A percentile compares a stretch with the other conserved stretches of the same genome.
phyloP scores from a whole-genome alignment of 2,797 vertebrate genomes.

The Masticophis lateralis region DNA sequence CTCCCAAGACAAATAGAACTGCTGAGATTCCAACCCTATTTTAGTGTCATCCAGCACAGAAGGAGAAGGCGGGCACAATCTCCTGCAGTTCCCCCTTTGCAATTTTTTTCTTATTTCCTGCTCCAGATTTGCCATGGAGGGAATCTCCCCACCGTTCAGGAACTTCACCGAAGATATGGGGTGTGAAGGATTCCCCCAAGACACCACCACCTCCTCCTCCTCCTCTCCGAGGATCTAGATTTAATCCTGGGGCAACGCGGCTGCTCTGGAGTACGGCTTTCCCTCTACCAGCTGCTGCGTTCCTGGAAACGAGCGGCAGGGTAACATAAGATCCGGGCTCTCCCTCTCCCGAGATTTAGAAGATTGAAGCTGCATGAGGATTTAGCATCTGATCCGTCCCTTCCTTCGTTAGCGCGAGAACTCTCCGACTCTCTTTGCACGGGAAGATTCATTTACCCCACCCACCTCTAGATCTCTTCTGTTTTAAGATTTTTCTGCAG shows the following conservation, averaged over 20 bases:
- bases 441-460: not conserved
- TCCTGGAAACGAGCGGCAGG: not conserved
- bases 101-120: not conserved
- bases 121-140: not conserved
- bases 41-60: not conserved
- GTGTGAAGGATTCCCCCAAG: not conserved
- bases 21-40: not conserved
- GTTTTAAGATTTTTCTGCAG: not conserved
- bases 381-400: not conserved
- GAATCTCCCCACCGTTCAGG: not conserved
- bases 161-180: not conserved
- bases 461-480: not conserved
- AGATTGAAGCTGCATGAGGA: not conserved
- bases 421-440: not conserved
- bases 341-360: not conserved
- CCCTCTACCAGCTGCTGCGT: not conserved
- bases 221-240: not conserved
- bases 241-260: not conserved
- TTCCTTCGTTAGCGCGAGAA: not conserved
- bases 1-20: not conserved
- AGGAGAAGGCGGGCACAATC: not conserved
- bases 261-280: not conserved
- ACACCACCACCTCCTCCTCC: not conserved
- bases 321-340: not conserved
- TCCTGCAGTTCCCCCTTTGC: not conserved